Evolutionary conservation across 2,797 vertebrate species (phyloP), one percentile per base, ranked within the genome.

Genomic region (Sebastes diploproa): DNA sequence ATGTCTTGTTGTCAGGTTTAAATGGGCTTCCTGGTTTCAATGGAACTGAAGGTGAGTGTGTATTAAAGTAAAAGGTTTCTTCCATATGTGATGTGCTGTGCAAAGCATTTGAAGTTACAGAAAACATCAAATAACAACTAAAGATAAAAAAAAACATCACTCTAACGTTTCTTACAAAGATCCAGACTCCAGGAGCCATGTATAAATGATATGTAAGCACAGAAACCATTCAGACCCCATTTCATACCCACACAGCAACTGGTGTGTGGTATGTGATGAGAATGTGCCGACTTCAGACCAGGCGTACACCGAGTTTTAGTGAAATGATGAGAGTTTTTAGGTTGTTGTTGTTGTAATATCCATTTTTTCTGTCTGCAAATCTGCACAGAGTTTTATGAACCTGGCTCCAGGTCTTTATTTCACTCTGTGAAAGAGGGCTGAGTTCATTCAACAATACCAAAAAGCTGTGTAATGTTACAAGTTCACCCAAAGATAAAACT

Each of bases 21-120:
- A 22, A 0, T 16, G 91, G 91, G 36, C 74, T 32, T 18, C 4
- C 11, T 16, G 89, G 87, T 22, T 32, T 56, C 59, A 81, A 38
- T 29, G 87, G 89, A 22, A 50, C 46, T 55, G 7, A 60, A 34
- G 91, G 91, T 87, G 34, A 86, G 74, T 71, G 2, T 52, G 4
- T n/a, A 6, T 10, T 52, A 18, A 52, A 30, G 2, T 60, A 7
- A 59, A 13, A 72, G 32, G 1, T 55, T 65, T 66, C 2, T 52
- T 54, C 30, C 5, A 10, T 42, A 54, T 22, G n/a, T 14, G 20
- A 46, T 78, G 52, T 27, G 5, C 38, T 67, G 20, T 50, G 42
- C 6, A 46, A 25, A 38, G 20, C 25, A 36, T 77, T 61, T 69
- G 3, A 56, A 34, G 36, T 27, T 14, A 25, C 4, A 25, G 12